Conservation (phyloP, 2,888 invertebrate species). For the Drosophila anomalata region DNA sequence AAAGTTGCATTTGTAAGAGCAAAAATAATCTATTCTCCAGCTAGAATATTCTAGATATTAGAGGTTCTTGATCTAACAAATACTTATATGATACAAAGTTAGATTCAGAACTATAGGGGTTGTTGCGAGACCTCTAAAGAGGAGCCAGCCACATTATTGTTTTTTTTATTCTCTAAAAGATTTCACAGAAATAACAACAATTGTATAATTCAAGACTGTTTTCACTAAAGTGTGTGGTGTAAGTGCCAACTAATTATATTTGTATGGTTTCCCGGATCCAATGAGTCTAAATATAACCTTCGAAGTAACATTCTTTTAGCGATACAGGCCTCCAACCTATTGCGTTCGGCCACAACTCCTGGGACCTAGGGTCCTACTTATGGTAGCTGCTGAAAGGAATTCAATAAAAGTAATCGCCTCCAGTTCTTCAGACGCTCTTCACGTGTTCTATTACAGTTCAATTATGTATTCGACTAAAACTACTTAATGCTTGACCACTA, state of each 20-base stretch:
- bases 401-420: background rate
- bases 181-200: too few relatives aligned
- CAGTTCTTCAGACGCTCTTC: background rate
- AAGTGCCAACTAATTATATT: background rate
- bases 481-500: background rate
- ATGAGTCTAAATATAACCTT: background rate
- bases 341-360: background rate
- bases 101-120: background rate
- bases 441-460: background rate
- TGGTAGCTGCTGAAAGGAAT: background rate
- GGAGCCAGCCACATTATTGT: background rate
- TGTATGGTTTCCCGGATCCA: background rate
- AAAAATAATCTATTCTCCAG: slow-evolving; percentile 15
- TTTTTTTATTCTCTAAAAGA: too few relatives aligned
- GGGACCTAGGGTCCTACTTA: background rate
- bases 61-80: background rate
- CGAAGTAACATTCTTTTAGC: background rate
- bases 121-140: background rate
- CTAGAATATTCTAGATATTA: slow-evolving; percentile 9
- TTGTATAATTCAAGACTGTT: too few relatives aligned
- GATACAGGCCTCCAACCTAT: background rate
- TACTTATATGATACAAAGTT: background rate
- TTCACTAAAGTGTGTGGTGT: background rate
- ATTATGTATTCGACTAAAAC: too few relatives aligned
- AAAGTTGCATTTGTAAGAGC: slow-evolving; percentile 17